phyloP scores from a whole-genome alignment of 2,797 vertebrate species.

The Sparus aurata region DNA sequence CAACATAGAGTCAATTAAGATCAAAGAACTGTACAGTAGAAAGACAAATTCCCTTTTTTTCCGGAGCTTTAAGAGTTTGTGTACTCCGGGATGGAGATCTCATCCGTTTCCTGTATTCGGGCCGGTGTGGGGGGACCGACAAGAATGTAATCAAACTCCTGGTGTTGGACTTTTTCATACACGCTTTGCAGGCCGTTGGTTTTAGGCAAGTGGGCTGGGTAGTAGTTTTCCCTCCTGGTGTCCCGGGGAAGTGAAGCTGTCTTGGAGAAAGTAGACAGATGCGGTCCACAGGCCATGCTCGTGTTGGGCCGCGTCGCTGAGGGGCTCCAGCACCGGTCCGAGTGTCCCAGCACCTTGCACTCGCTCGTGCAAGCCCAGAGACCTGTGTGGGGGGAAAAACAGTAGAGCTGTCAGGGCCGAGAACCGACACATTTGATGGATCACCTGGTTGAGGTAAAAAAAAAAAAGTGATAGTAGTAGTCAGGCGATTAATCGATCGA shows the following conservation, averaged over 20 bases:
- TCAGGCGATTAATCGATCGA: constrained; percentile 12
- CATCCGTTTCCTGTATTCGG: constrained; percentile 92
- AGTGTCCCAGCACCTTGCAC: constrained; percentile 97
- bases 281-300: constrained; percentile 85
- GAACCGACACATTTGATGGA: constrained; percentile 20
- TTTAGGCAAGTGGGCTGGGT: constrained; percentile 92
- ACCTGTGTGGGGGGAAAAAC: constrained; percentile 81
- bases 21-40: constrained; percentile 76
- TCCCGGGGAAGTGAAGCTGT: constrained; percentile 93
- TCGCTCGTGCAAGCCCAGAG: constrained; percentile 97
- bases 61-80: constrained; percentile 82
- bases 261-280: constrained; percentile 94
- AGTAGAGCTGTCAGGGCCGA: constrained; percentile 29
- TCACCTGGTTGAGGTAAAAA: constrained; percentile 19
- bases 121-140: constrained; percentile 92
- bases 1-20: constrained; percentile 72
- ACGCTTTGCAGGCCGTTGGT: constrained; percentile 93
- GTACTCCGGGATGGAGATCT: constrained; percentile 91
- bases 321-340: constrained; percentile 98
- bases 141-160: constrained; percentile 94
- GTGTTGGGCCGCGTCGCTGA: constrained; percentile 90
- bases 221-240: constrained; percentile 91
- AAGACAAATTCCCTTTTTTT: constrained; percentile 51
- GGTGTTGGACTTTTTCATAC: constrained; percentile 94
- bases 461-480: constrained; percentile 19